Evolutionary conservation across 92 coral and sea anemone species (phyloP).

Genomic region (Diadumene lineata): DNA sequence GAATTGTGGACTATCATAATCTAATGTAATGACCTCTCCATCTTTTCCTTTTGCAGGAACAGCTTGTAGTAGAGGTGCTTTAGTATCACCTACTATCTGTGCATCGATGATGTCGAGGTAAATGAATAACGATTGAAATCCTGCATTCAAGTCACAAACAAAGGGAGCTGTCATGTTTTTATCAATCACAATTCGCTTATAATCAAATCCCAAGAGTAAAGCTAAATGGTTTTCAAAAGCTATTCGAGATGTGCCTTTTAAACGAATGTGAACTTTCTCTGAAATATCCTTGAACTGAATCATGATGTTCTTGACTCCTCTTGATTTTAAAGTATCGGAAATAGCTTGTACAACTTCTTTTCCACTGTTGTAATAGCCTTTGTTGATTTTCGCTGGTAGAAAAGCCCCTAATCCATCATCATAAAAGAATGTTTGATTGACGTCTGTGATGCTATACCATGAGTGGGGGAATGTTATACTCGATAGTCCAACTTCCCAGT

Average conservation of each 20-base stretch:
- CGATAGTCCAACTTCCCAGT: constrained; percentile 33
- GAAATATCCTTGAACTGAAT: not conserved
- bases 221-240: not conserved
- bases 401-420: too few species aligned
- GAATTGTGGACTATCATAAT: constrained; percentile 12
- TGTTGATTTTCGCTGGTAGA: too few species aligned
- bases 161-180: constrained; percentile 15
- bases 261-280: not conserved
- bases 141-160: constrained; percentile 13
- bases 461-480: not conserved
- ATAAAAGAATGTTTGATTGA: too few species aligned
- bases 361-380: not conserved
- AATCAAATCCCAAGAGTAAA: constrained; percentile 8
- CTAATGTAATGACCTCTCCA: constrained; percentile 12
- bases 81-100: not conserved
- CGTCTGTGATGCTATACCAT: too few species aligned
- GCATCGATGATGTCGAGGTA: not conserved
- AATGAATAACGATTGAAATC: constrained; percentile 21
- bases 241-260: too few species aligned
- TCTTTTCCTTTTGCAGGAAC: constrained; percentile 26
- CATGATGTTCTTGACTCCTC: too few species aligned
- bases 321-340: too few species aligned
- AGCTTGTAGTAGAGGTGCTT: not conserved
- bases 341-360: not conserved
- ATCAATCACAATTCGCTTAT: not conserved